Evolutionary conservation across 2,113 vertebrate genomes (phyloP), one percentile per base, ranked within the genome.

Genomic region (Holacanthus passer): DNA sequence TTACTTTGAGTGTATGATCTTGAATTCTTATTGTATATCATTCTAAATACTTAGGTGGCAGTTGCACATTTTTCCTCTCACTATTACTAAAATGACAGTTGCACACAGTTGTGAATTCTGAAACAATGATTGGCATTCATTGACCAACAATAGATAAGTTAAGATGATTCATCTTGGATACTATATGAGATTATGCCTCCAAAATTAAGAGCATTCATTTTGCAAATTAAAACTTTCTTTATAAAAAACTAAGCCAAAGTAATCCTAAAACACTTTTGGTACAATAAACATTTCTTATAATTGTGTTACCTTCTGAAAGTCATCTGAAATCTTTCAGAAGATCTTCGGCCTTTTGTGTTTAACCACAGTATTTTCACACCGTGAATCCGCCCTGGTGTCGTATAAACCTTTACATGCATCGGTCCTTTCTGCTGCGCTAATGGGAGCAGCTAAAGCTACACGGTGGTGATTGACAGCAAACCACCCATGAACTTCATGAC

Each of bases 401-500:
- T 16, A 20, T 43, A 10, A 41, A 59, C 29, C 24, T 41, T 55
- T 13, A 27, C 68, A 37, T 17, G 16, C 14, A 22, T 82, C 63
- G 32, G 20, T n/a, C 27, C 77, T 62, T 29, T 41, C 63, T 79
- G 73, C 56, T 66, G 48, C 37, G 67, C 75, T 82, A 79, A 85
- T 50, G 77, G 53, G 53, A 85, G 65, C 62, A 77, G 79, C 45
- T 77, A 55, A 68, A 68, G 77, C 84, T 65, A 12, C 63, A 20
- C 13, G 7, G 78, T 89, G 92, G 74, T 52, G 88, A 94, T 70
- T 89, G 92, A 92, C 80, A 77, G 58, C 80, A 80, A 88, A 52
- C 88, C 84, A 88, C 85, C 89, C 91, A 73, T 92, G 89, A 92
- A 89, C 82, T 32, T 88, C 85, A 53, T 80, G 87, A 91, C 82